These are phyloP conservation scores for Nipponacmea schrenckii DNA, from an alignment of 2,888 invertebrate species.

Conservation along the genomic window DNA sequence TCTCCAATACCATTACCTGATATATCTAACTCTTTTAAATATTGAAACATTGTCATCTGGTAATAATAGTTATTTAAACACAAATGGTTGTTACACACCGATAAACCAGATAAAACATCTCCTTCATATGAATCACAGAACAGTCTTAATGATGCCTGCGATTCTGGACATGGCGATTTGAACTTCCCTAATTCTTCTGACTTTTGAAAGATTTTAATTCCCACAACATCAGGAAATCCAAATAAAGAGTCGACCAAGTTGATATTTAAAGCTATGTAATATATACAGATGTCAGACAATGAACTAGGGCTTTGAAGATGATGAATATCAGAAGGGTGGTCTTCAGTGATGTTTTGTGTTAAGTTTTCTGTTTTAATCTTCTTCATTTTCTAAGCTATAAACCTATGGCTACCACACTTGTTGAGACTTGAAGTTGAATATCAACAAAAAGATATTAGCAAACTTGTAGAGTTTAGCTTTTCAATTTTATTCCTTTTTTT, in stretches of 20 bases:
- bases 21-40: constrained; percentile 27
- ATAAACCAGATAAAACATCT: constrained; percentile 19
- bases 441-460: too few species aligned
- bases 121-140: constrained; percentile 29
- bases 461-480: too few species aligned
- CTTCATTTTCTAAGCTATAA: too few species aligned
- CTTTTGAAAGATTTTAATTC: constrained; percentile 27
- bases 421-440: too few species aligned
- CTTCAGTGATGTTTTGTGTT: too few species aligned
- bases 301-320: not conserved
- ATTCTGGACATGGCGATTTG: not conserved
- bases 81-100: constrained; percentile 22
- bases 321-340: not conserved
- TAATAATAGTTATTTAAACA: constrained; percentile 24
- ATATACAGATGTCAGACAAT: constrained; percentile 27
- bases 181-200: constrained; percentile 23
- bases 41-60: constrained; percentile 25
- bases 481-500: too few species aligned
- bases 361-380: too few species aligned
- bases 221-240: constrained; percentile 36
- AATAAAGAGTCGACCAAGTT: constrained; percentile 33
- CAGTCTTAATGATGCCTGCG: constrained; percentile 12
- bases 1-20: constrained; percentile 33
- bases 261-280: constrained; percentile 28
- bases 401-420: too few species aligned